Base-by-base conservation (phyloP, 2,113 vertebrate genomes). In the Festucalex cinctus region DNA sequence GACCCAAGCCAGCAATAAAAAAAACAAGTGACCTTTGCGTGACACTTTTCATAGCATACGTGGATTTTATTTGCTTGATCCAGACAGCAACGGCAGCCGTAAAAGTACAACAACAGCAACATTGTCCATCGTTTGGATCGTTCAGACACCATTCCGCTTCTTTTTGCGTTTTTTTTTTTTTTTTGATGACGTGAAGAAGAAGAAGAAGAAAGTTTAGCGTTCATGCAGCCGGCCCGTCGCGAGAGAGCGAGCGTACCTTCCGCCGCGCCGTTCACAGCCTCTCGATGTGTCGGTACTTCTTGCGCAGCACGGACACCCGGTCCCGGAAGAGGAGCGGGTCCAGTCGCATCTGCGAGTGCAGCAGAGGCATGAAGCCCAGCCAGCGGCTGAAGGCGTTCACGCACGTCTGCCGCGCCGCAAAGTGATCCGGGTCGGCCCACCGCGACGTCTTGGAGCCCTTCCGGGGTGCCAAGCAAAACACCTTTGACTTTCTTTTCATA, bases 351-450 rank as follows among this genome's bases (percentile, higher is more conserved):
- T 92, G 92, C 53, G 92, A 93, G 83, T 91, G 91, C 26, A 92
- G 64, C 59, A 93, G 85, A 1, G 92, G 92, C 92, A 93, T 92
- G 88, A 89, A 90, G 22, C 92, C 92, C 53, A 93, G 86, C 92
- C 92, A 93, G 61, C 78, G 85, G 9, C 79, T 83, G 83, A 93
- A 93, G 65, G 84, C 81, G 63, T 91, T 92, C 89, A 91, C 92
- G 80, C 92, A 93, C 69, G 88, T 90, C 91, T 93, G 92, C 0
- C 92, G 86, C 88, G 93, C 92, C 36, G 92, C 79, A 4, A 93
- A 93, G 81, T 93, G 92, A 85, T 93, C 92, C 0, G 92, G 92
- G 83, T 93, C 92, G 17, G 92, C 92, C 92, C 92, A 93, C 4
- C 91, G 91, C 9, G 92, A 93, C 1, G 88, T 76, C 76, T 90